A percentile compares a stretch with the other conserved stretches of the same genome.
phyloP scores from a whole-genome alignment of 2,888 invertebrate genomes.

The Chalcis sispes region DNA sequence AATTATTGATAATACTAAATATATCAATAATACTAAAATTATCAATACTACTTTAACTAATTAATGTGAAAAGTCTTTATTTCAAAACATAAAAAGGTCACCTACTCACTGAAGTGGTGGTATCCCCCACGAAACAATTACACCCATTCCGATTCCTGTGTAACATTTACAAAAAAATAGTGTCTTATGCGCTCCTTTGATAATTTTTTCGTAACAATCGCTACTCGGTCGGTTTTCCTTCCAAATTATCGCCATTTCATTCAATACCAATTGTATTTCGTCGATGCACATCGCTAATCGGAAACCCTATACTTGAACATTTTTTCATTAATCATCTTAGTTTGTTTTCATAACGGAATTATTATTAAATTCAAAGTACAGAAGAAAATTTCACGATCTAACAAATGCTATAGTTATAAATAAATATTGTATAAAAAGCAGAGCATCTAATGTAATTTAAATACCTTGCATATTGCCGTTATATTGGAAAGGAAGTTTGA shows the following conservation, averaged over 20 bases:
- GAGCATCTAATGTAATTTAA: background rate
- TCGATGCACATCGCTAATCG: background rate
- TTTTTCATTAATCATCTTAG: no score
- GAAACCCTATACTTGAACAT: conserved; percentile 14
- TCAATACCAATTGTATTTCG: background rate
- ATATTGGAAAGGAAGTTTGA: conserved; percentile 18
- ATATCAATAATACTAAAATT: no score
- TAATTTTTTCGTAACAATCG: background rate
- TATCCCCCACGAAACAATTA: background rate
- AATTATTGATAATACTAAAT: no score
- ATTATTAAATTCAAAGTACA: no score
- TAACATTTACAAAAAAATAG: conserved; percentile 10
- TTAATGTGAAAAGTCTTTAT: background rate
- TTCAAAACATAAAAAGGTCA: background rate
- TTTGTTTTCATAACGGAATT: no score
- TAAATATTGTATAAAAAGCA: no score
- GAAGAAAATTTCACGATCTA: no score
- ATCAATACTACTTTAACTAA: no score
- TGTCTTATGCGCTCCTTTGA: background rate
- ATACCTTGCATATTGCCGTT: conserved; percentile 16
- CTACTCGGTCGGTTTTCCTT: background rate
- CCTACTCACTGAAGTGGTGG: conserved; percentile 26
- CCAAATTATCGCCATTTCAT: background rate
- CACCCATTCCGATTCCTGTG: background rate
- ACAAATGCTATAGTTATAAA: no score